Conservation (phyloP, 2,113 vertebrate genomes). For the Mustela lutreola region DNA sequence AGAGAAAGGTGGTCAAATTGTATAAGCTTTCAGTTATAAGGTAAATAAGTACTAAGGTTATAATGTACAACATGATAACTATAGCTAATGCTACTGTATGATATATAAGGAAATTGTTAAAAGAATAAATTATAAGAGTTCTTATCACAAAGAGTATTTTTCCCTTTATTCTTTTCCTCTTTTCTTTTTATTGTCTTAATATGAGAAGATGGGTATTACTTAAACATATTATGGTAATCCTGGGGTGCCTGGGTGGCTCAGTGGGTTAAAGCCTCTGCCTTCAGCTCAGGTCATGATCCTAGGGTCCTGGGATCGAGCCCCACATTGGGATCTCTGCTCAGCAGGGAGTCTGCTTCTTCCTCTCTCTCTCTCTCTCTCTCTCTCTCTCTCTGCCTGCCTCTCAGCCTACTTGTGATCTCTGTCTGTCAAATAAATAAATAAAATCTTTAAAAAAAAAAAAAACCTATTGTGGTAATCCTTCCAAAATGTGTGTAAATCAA, state of each 20-base stretch:
- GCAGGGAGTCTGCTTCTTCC: no score
- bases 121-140: background rate
- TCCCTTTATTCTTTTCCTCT: background rate
- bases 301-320: no score
- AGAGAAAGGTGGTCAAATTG: background rate
- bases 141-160: background rate
- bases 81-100: background rate
- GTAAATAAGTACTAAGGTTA: background rate
- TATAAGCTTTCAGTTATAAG: background rate
- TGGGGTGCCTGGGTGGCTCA: no score
- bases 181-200: background rate
- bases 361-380: no score
- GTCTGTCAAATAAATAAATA: no score
- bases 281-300: no score
- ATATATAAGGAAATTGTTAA: background rate
- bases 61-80: background rate
- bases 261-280: no score
- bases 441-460: no score
- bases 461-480: background rate
- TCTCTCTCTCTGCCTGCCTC: no score
- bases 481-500: background rate
- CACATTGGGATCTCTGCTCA: no score
- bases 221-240: background rate
- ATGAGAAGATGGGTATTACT: background rate
- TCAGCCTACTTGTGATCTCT: no score